Percentiles rank a stretch among this genome's conserved stretches.
Evolutionary conservation across 1,140 invertebrate genomes (phyloP).

Genomic region (Lasaia peninsularis): DNA sequence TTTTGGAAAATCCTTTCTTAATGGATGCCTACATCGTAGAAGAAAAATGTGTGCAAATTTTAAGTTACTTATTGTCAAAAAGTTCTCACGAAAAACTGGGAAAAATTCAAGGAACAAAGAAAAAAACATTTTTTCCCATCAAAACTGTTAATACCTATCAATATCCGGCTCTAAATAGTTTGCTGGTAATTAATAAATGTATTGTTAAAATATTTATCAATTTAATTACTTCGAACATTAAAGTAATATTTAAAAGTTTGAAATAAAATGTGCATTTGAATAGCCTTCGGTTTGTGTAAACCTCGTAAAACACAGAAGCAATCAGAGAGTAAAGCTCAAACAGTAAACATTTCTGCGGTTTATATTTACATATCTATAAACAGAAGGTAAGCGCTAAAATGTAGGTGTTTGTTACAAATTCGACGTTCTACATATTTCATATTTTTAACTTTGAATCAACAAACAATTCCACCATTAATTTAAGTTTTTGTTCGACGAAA

Average conservation of each 20-base stretch:
- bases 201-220: too few species aligned
- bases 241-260: slow-evolving; percentile 8
- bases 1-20: too few species aligned
- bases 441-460: neutral
- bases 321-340: slow-evolving; percentile 34
- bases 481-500: neutral
- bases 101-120: too few species aligned
- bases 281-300: slow-evolving; percentile 30
- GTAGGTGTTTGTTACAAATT: slow-evolving; percentile 17
- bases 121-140: too few species aligned
- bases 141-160: too few species aligned
- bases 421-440: slow-evolving; percentile 4
- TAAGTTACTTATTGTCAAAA: too few species aligned
- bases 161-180: too few species aligned
- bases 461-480: neutral
- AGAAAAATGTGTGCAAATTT: too few species aligned
- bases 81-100: too few species aligned
- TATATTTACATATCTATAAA: slow-evolving; percentile 44
- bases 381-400: slow-evolving; percentile 36
- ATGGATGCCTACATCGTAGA: too few species aligned
- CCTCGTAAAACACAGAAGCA: slow-evolving; percentile 34
- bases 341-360: slow-evolving; percentile 36
- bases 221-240: too few species aligned
- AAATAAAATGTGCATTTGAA: slow-evolving; percentile 19
- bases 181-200: too few species aligned